Percentiles rank a stretch among this genome's conserved stretches.
phyloP scores from a whole-genome alignment of 2,888 invertebrate genomes.

The Globia sparganii region DNA sequence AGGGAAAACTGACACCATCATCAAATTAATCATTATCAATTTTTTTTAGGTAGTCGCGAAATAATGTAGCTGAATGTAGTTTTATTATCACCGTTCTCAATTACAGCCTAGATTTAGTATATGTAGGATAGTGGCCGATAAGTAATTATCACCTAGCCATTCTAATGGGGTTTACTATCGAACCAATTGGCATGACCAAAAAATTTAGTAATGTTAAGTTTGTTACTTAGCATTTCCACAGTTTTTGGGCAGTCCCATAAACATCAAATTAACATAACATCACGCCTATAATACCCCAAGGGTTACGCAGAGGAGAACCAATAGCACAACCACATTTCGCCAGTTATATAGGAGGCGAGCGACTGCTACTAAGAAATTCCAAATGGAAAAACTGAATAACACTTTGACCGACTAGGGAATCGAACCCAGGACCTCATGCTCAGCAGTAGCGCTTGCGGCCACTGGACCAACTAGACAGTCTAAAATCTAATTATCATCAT shows the following conservation, averaged over 20 bases:
- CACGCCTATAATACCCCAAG: neutral
- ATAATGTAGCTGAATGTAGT: neutral
- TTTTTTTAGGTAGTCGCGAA: neutral
- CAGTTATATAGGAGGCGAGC: neutral
- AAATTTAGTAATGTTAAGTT: too few species aligned
- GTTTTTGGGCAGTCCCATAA: neutral
- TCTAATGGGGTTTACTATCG: neutral
- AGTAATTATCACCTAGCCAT: neutral
- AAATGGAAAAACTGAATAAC: neutral
- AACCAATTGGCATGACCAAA: neutral
- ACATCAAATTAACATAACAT: neutral
- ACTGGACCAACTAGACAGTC: too few species aligned
- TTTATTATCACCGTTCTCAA: conserved; percentile 8
- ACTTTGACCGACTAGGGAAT: neutral
- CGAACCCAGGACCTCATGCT: neutral
- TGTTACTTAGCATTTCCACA: neutral
- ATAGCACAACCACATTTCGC: neutral
- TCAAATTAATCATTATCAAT: too few species aligned
- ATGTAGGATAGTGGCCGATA: conserved; percentile 23
- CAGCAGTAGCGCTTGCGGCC: too few species aligned
- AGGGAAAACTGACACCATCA: neutral
- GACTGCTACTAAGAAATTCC: neutral
- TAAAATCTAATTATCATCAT: neutral
- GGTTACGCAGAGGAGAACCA: neutral
- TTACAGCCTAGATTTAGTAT: conserved; percentile 7